A percentile compares a stretch with the other conserved stretches of the same genome.
These are phyloP conservation scores for Eulemur albifrons DNA, from an alignment of 2,797 vertebrate genomes.

Conservation along the genomic window DNA sequence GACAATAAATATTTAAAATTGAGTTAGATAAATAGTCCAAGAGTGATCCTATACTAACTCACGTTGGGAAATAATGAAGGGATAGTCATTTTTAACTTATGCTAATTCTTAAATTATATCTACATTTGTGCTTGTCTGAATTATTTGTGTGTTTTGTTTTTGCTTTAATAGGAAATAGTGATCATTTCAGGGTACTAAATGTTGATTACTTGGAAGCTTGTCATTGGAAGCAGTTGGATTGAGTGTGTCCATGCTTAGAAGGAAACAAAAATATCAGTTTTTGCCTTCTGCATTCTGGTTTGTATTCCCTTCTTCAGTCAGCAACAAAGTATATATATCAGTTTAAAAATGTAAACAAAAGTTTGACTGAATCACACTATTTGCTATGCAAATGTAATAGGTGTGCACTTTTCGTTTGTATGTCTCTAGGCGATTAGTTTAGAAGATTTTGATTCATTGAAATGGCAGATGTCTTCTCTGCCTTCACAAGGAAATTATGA, in stretches of 20 bases:
- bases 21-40: neutral
- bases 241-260: neutral
- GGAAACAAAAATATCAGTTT: neutral
- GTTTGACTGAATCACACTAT: neutral
- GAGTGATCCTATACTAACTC: neutral
- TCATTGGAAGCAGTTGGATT: conserved; percentile 14
- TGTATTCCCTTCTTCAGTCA: neutral
- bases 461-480: conserved; percentile 53
- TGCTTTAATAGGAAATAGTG: neutral
- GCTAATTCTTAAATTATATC: neutral
- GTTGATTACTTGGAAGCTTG: neutral
- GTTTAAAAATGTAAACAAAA: conserved; percentile 20
- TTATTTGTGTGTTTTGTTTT: conserved; percentile 12
- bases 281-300: neutral
- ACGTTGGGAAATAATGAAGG: neutral
- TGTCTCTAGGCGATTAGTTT: conserved; percentile 22
- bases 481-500: conserved; percentile 42
- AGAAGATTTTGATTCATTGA: conserved; percentile 44
- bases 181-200: neutral
- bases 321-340: neutral
- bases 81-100: neutral
- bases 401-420: conserved; percentile 2
- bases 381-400: conserved; percentile 27
- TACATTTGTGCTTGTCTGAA: neutral
- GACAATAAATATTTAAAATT: neutral